Percentiles rank a stretch among this genome's conserved stretches.
These are phyloP conservation scores for Ophioninae sp. DNA, from an alignment of 2,888 invertebrate genomes.

Conservation along the genomic window DNA sequence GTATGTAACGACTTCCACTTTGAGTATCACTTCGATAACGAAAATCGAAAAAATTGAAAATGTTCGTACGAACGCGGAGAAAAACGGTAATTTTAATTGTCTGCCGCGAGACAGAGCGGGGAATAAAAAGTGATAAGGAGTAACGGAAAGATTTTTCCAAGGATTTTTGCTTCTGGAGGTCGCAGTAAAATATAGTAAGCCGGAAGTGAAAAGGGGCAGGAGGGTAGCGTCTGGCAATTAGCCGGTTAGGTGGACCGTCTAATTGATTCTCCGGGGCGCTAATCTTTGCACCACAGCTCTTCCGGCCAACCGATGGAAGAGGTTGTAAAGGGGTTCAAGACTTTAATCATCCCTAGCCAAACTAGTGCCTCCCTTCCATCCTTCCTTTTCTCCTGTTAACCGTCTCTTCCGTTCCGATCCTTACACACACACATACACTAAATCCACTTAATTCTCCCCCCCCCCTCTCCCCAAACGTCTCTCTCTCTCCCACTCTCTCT, in stretches of 20 bases:
- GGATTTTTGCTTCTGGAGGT: conserved; percentile 20
- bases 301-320: conserved; percentile 52
- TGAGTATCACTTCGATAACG: not conserved
- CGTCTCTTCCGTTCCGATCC: conserved; percentile 46
- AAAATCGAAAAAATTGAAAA: conserved; percentile 9
- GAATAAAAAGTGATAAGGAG: conserved; percentile 5
- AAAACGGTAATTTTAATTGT: conserved; percentile 12
- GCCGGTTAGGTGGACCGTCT: conserved; percentile 73
- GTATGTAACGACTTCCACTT: not conserved
- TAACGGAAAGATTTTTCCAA: conserved; percentile 11
- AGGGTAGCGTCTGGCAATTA: conserved; percentile 71
- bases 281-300: conserved; percentile 70
- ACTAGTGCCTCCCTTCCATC: conserved; percentile 11
- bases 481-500: conserved; percentile 2
- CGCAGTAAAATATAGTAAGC: conserved; percentile 45
- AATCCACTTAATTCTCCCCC: not conserved
- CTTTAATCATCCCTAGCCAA: conserved; percentile 64
- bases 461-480: not conserved
- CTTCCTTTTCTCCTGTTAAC: conserved; percentile 26
- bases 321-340: conserved; percentile 54
- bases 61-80: not conserved
- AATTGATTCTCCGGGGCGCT: conserved; percentile 75
- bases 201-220: conserved; percentile 8
- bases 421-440: not conserved
- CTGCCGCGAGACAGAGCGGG: not conserved